Conservation (phyloP, 2,113 vertebrate genomes). For the Rhinoptilus africanus region DNA sequence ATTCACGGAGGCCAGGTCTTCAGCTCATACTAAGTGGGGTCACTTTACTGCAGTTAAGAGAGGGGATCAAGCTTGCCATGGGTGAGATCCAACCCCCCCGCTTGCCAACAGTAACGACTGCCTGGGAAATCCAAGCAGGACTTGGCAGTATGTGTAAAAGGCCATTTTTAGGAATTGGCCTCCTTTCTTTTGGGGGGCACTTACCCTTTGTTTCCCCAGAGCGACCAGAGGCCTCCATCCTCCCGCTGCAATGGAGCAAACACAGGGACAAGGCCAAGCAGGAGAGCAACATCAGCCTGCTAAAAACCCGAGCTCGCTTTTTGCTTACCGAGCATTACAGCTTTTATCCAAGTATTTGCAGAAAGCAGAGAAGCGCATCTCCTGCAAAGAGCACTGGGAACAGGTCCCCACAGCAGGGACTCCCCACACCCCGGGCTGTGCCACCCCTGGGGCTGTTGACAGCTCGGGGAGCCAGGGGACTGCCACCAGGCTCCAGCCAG, state of each 20-base stretch:
- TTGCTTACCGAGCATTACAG: background rate
- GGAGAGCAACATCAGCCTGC: background rate
- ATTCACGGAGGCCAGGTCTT: background rate
- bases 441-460: background rate
- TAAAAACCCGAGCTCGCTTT: background rate
- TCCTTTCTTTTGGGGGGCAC: background rate
- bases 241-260: rapidly evolving
- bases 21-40: rapidly evolving
- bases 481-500: background rate
- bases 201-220: background rate
- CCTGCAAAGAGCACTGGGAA: background rate
- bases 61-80: background rate
- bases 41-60: background rate
- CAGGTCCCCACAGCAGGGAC: background rate
- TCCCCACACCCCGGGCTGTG: background rate
- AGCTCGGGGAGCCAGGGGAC: no score
- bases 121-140: background rate
- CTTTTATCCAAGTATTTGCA: background rate
- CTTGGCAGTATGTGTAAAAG: background rate
- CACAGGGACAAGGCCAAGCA: background rate
- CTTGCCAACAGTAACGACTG: background rate
- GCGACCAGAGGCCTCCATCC: background rate
- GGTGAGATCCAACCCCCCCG: background rate
- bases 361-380: background rate
- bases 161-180: background rate